Base-by-base conservation (phyloP, 2,113 vertebrate species). In the Euleptes europaea region DNA sequence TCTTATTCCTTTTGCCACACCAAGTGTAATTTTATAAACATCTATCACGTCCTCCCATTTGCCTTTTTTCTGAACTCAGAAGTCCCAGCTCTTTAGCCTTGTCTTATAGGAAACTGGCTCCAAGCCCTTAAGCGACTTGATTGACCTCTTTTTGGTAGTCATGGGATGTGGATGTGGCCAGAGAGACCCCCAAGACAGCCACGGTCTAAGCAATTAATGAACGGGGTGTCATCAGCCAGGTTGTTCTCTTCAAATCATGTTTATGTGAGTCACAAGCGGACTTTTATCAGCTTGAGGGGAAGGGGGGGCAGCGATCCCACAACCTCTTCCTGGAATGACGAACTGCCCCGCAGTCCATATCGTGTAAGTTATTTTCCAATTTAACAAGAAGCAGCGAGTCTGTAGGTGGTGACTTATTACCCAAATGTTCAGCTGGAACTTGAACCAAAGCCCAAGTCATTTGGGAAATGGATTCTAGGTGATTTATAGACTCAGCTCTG, bases 291-390 rank as follows among this genome's bases (percentile, higher is more conserved):
- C 42, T 35, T 31, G 31, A 21, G 23, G 11, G 42, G 15, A 26
- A n/a, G n/a, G n/a, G 42, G 38, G 38, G 40, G 51, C 60, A 78
- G 65, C 31, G 54, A 60, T 26, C 4, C 31, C 49, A 4, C 28
- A 12, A 54, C 35, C 35, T 71, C 47, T 33, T 60, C 35, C 5
- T 9, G 11, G 65, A 44, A 35, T 33, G 83, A 78, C 23, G 35
- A 78, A 70, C 49, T n/a, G 40, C 40, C 28, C 57, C 19, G 17
- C 35, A 23, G 28, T 54, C 47, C 65, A 33, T 54, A 42, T 33
- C 35, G 13, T 26, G 49, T 44, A 78, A 78, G 75, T 78, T 78
- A 71, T 60, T 57, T 83, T 51, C 83, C 83, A 78, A 71, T 78
- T 78, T 71, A 78, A 78, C 23, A 38, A 9, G 47, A 69, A 70